phyloP scores from a whole-genome alignment of 2,888 invertebrate genomes.

The Luperina nickerlii region DNA sequence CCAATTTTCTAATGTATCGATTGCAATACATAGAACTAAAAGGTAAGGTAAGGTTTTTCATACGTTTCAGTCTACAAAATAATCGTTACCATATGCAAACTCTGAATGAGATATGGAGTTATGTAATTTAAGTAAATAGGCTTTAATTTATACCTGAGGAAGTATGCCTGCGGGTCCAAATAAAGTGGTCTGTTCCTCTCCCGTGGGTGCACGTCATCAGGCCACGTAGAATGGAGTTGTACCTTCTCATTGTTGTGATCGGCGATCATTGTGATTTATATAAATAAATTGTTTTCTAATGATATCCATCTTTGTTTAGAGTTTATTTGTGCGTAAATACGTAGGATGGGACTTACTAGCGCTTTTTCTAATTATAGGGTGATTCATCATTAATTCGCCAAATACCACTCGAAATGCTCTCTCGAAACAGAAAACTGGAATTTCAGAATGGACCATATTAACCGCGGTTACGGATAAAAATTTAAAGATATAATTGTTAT shows the following conservation, averaged over 20 bases:
- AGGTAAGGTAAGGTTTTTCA: neutral
- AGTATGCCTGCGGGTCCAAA: constrained; percentile 54
- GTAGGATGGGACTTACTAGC: constrained; percentile 35
- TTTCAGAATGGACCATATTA: neutral
- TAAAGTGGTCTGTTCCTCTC: constrained; percentile 62
- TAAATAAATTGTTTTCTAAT: constrained; percentile 69
- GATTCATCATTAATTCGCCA: neutral
- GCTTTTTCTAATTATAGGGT: neutral
- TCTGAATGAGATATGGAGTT: neutral
- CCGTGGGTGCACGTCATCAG: constrained; percentile 79
- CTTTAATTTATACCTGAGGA: constrained; percentile 5
- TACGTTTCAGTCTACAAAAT: neutral
- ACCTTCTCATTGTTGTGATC: constrained; percentile 69
- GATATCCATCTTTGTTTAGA: constrained; percentile 68
- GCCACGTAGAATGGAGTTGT: constrained; percentile 69
- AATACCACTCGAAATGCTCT: neutral
- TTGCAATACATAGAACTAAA: neutral
- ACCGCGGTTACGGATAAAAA: neutral
- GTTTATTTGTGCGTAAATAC: constrained; percentile 39
- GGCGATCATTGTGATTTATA: constrained; percentile 69
- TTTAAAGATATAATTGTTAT: neutral
- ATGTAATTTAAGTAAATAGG: constrained; percentile 24
- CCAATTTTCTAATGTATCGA: neutral
- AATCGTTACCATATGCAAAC: constrained; percentile 3
- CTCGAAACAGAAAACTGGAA: neutral